A percentile compares a stretch with the other conserved stretches of the same genome.
Conservation (phyloP, 2,113 vertebrate species). For the Malurus alboscapulatus region DNA sequence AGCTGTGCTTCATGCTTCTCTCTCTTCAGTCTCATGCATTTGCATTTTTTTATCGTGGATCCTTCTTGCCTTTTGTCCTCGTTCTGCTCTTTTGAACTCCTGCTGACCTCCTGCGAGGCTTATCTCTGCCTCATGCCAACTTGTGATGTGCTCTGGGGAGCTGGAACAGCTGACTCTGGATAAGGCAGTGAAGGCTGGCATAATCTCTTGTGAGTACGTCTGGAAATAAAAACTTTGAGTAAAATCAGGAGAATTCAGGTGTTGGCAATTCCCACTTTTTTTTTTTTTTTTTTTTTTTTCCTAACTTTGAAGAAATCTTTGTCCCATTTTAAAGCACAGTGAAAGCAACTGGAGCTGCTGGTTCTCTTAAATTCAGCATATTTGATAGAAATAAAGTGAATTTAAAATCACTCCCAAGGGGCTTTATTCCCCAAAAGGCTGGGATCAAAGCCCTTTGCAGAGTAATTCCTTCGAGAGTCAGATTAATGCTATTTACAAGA, state of each 20-base stretch:
- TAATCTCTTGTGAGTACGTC: neutral
- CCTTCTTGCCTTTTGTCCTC: neutral
- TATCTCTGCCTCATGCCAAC: neutral
- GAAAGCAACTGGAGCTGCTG: neutral
- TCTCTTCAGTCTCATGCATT: neutral
- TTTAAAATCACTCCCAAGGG: neutral
- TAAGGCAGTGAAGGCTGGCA: neutral
- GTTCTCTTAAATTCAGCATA: neutral
- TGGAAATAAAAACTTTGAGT: neutral
- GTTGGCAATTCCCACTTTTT: neutral
- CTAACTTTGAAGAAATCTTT: neutral
- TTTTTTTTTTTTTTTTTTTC: neutral
- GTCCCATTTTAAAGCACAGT: neutral
- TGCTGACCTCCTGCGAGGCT: neutral
- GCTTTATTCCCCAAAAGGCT: neutral
- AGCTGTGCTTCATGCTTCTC: neutral
- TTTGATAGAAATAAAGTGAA: neutral
- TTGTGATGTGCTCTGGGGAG: neutral
- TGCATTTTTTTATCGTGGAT: neutral
- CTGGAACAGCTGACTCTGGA: neutral
- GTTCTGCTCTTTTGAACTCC: neutral
- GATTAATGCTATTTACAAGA: slow-evolving; percentile 20
- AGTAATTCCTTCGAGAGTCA: neutral
- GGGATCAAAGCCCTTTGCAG: neutral
- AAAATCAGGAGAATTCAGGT: neutral